Base-by-base conservation (phyloP, 2,113 vertebrate species). In the Casuarius casuarius region DNA sequence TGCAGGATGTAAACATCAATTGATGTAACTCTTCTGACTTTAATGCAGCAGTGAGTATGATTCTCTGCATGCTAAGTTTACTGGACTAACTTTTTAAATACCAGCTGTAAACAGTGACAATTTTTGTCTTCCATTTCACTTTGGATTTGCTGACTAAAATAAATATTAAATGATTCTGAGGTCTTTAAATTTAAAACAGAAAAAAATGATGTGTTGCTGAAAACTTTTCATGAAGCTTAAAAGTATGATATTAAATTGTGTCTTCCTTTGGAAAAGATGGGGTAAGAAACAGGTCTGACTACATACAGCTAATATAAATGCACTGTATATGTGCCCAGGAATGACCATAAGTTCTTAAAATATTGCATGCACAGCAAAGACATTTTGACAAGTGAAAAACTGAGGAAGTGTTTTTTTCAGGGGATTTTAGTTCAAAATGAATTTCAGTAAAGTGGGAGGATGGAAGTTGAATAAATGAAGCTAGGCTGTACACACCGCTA, bases 101-200 rank as follows among this genome's bases (percentile, higher is more conserved):
- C 38, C 82, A 76, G 18, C 10, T 38, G 15, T 48, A 20, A 58
- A 12, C 35, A 70, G 52, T n/a, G 17, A 40, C 9, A 73, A 15
- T 65, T 94, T 78, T 46, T 65, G 28, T 82, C n/a, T 84, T 92
- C 65, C 25, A 29, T 81, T 96, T 84, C 12, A n/a, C 15, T 94
- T 91, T 54, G 38, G 7, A 70, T 92, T 88, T 80, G 14, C 10
- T 63, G 26, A 54, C 80, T 20, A 73, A 84, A 83, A 78, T 19
- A 65, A 38, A 1, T 16, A 33, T 12, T 66, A 62, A 52, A 56
- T 35, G 31, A 33, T 66, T 54, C 8, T 42, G 17, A 90, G 25
- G 19, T 82, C 35, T 54, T 90, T 29, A 42, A 62, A 77, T 40
- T 76, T 48, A 76, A 72, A 92, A n/a, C 26, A 54, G 29, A 49